Percentiles rank a stretch among this genome's conserved stretches.
Conservation (phyloP, 1,140 invertebrate genomes). For the Brachionus sp. region DNA sequence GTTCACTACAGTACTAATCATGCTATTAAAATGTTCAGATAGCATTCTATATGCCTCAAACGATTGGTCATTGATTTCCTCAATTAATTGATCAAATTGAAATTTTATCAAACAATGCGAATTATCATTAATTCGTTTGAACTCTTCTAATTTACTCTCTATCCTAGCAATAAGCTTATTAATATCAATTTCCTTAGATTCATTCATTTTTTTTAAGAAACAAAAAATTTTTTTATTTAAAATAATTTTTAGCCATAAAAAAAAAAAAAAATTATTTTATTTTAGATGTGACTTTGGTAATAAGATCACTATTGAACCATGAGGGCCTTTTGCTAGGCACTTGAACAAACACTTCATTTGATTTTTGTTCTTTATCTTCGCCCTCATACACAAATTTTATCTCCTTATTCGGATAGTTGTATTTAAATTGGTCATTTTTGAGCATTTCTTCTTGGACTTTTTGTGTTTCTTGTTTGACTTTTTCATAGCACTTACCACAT, state of each 20-base stretch:
- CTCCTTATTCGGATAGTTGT: not conserved
- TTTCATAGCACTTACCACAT: constrained; percentile 32
- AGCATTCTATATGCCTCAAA: not conserved
- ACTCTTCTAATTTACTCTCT: not conserved
- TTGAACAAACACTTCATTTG: not conserved
- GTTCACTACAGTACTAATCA: not conserved
- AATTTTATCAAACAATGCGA: not conserved
- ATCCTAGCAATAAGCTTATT: not conserved
- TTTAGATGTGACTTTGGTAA: constrained; percentile 14
- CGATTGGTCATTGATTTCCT: not conserved
- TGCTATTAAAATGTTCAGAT: not conserved
- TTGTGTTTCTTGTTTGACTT: constrained; percentile 32
- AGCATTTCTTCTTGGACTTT: constrained; percentile 26
- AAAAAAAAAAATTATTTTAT: not conserved
- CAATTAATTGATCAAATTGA: not conserved
- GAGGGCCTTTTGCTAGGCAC: not conserved
- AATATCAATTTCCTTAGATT: not conserved
- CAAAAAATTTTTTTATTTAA: not conserved
- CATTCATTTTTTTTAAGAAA: not conserved
- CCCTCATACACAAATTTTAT: constrained; percentile 27
- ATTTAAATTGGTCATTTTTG: constrained; percentile 3
- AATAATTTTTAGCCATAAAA: not conserved
- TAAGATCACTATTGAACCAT: constrained; percentile 1
- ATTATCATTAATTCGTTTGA: not conserved
- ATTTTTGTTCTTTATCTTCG: not conserved